These are phyloP conservation scores for Stenchaetothrips biformis DNA, from an alignment of 2,888 invertebrate genomes.

Conservation along the genomic window DNA sequence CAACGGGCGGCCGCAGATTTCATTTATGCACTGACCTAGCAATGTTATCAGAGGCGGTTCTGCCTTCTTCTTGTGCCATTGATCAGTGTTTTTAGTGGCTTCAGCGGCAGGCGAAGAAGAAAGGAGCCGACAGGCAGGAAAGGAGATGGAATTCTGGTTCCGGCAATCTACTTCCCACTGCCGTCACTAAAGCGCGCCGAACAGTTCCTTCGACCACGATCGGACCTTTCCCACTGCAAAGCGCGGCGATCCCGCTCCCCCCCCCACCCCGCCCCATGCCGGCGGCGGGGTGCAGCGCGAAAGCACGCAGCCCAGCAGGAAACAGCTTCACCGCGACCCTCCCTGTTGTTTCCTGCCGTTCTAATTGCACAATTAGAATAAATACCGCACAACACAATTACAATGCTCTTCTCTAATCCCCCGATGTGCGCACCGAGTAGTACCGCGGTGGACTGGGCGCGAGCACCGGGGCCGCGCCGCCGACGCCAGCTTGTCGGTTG, in stretches of 20 bases:
- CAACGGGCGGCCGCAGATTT: no score
- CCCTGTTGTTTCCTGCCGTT: slow-evolving; percentile 20
- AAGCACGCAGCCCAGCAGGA: slow-evolving; percentile 5
- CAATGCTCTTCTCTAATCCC: slow-evolving; percentile 17
- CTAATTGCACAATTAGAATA: slow-evolving; percentile 22
- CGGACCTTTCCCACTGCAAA: not conserved
- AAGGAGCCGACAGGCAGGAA: no score
- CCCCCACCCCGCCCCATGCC: not conserved
- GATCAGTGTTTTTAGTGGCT: no score
- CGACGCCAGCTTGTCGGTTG: no score
- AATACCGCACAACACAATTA: slow-evolving; percentile 22
- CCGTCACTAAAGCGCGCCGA: not conserved
- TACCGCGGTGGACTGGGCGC: no score
- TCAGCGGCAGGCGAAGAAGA: no score
- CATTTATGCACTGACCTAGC: no score
- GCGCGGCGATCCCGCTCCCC: not conserved
- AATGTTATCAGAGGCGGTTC: no score
- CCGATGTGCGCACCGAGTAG: not conserved
- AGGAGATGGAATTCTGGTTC: not conserved
- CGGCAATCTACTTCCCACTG: not conserved
- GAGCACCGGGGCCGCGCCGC: no score
- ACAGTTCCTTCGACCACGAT: not conserved
- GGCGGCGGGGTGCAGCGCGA: slow-evolving; percentile 7
- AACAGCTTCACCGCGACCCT: slow-evolving; percentile 5
- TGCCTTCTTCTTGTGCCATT: no score